These are phyloP conservation scores for Typhlomys cinereus DNA, from an alignment of 2,113 vertebrate species.

Conservation along the genomic window DNA sequence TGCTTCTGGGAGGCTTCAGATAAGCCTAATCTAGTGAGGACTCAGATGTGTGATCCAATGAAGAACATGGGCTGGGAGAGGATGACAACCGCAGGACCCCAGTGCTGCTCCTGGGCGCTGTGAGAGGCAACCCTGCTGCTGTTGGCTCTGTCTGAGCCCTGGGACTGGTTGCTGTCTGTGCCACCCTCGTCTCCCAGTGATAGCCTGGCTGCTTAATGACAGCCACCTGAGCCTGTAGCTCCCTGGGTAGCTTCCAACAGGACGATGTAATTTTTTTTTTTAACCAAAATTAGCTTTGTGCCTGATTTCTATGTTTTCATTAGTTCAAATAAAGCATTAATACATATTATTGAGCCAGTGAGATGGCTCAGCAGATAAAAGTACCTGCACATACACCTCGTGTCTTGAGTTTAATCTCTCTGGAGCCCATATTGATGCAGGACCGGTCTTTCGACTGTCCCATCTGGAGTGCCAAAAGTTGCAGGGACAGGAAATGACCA, in stretches of 20 bases:
- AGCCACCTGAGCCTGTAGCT: background rate
- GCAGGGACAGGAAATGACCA: too few species aligned
- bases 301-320: slow-evolving; percentile 26
- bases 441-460: too few species aligned
- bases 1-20: background rate
- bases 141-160: background rate
- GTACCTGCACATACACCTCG: too few species aligned
- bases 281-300: background rate
- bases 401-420: too few species aligned
- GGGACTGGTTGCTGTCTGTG: background rate
- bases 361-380: too few species aligned
- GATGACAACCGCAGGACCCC: background rate
- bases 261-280: background rate
- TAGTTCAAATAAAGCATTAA: background rate
- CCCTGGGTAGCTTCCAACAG: background rate
- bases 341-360: too few species aligned
- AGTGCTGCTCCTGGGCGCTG: background rate
- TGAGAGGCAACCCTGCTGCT: background rate
- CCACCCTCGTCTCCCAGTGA: background rate
- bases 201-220: background rate
- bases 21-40: background rate
- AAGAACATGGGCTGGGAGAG: background rate
- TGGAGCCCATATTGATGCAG: too few species aligned
- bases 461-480: too few species aligned
- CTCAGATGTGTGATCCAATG: background rate